phyloP scores from a whole-genome alignment of 1,140 invertebrate species.

The Wasmannia auropunctata region DNA sequence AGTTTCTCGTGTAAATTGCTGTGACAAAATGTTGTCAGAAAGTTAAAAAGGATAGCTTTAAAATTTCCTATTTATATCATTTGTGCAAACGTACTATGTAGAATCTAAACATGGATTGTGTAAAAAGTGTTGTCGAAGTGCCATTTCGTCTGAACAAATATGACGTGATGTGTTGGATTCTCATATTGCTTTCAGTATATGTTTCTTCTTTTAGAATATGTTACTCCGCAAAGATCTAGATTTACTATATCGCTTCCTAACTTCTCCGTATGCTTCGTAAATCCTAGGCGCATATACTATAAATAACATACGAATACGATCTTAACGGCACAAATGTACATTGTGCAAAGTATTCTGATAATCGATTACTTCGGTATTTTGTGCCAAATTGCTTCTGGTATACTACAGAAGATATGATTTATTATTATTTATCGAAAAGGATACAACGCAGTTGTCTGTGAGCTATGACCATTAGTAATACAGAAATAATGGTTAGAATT shows the following conservation, averaged over 20 bases:
- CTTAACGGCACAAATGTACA: not conserved
- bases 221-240: slow-evolving; percentile 6
- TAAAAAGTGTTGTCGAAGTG: not conserved
- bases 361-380: not conserved
- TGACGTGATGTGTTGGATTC: not conserved
- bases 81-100: not conserved
- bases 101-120: not conserved
- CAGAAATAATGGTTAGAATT: not conserved
- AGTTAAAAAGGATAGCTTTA: not conserved
- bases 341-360: slow-evolving; percentile 11
- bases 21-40: not conserved
- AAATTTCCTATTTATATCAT: not conserved
- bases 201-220: slow-evolving; percentile 7
- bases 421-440: not conserved
- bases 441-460: not conserved
- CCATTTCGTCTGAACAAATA: not conserved
- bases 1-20: not conserved
- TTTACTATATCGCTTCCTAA: not conserved
- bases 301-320: slow-evolving; percentile 16
- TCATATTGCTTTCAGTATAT: not conserved
- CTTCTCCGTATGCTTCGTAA: not conserved
- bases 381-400: not conserved
- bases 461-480: not conserved
- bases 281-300: not conserved
- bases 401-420: not conserved